These are phyloP conservation scores for Tineola bisselliella DNA, from an alignment of 2,888 invertebrate species.

Conservation along the genomic window DNA sequence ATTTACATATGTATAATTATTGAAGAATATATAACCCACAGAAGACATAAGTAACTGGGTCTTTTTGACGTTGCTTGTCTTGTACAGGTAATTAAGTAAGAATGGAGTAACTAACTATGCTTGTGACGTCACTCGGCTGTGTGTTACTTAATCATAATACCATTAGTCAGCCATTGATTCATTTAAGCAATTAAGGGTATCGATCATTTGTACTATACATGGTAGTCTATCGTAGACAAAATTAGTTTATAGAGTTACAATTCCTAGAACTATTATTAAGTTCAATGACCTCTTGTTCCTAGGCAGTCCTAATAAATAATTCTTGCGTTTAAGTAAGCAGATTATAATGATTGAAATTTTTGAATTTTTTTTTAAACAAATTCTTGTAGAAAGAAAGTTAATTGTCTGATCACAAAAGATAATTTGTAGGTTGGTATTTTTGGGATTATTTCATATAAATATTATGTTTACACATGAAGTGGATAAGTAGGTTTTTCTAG, in stretches of 20 bases:
- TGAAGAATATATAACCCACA: too few species aligned
- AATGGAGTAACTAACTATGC: background rate
- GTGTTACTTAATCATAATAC: background rate
- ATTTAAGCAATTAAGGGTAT: background rate
- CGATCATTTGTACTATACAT: background rate
- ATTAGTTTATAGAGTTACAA: background rate
- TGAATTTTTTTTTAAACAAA: too few species aligned
- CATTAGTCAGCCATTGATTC: conserved; percentile 1
- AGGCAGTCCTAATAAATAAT: too few species aligned
- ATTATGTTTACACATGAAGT: too few species aligned
- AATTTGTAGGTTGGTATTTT: too few species aligned
- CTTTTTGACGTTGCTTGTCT: background rate
- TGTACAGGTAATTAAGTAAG: background rate
- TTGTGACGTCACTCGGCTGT: background rate
- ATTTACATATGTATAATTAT: too few species aligned
- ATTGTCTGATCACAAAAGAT: too few species aligned
- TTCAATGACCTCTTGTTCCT: background rate
- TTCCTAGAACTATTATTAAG: background rate
- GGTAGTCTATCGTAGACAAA: background rate
- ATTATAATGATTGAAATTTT: too few species aligned
- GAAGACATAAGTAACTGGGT: background rate
- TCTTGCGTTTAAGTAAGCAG: too few species aligned
- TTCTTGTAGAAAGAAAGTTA: too few species aligned
- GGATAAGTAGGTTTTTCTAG: too few species aligned
- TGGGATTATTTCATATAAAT: too few species aligned